A percentile compares a stretch with the other conserved stretches of the same genome.
Conservation (phyloP, 2,888 invertebrate species). For the Plagodis pulveraria region DNA sequence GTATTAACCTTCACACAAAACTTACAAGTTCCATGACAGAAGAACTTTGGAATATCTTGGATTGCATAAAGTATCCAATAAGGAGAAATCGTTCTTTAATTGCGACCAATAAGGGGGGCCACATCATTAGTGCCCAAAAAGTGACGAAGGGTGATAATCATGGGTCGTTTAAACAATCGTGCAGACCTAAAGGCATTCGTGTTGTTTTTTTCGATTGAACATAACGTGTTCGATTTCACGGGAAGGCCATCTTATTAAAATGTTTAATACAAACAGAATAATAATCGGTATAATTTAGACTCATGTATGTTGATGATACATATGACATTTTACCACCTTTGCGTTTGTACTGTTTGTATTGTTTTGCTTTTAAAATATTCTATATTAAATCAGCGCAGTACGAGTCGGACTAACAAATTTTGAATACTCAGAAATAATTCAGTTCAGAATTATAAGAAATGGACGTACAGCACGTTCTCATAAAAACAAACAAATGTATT, state of each 20-base stretch:
- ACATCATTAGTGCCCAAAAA: constrained; percentile 22
- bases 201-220: constrained; percentile 17
- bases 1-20: neutral
- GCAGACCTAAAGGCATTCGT: constrained; percentile 10
- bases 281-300: too few relatives aligned
- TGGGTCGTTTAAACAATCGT: constrained; percentile 22
- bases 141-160: constrained; percentile 23
- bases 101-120: constrained; percentile 14
- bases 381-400: too few relatives aligned
- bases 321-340: too few relatives aligned
- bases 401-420: too few relatives aligned
- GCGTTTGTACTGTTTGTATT: too few relatives aligned
- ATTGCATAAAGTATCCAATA: constrained; percentile 20
- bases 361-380: too few relatives aligned
- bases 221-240: constrained; percentile 17
- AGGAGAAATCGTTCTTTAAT: constrained; percentile 31
- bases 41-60: constrained; percentile 11
- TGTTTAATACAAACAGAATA: too few relatives aligned
- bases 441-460: too few relatives aligned
- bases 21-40: constrained; percentile 7
- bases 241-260: neutral
- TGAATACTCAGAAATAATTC: too few relatives aligned
- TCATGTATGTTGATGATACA: too few relatives aligned
- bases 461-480: too few relatives aligned
- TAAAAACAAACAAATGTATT: too few relatives aligned